phyloP scores from a whole-genome alignment of 2,113 vertebrate species.

The Brienomyrus brachyistius region DNA sequence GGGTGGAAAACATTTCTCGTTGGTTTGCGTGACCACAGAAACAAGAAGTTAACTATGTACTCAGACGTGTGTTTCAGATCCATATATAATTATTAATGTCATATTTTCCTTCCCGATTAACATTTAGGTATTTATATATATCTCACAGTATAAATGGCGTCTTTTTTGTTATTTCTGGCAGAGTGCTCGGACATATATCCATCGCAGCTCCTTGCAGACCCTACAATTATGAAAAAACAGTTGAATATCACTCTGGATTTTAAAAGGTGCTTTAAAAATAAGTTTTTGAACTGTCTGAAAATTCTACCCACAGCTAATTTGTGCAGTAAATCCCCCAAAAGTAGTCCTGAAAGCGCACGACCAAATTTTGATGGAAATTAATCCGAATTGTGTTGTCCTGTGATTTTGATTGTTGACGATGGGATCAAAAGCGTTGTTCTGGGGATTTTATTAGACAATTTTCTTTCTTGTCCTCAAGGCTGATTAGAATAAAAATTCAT shows the following conservation, averaged over 20 bases:
- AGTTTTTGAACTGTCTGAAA: background rate
- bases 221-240: slow-evolving; percentile 41
- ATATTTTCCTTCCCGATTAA: background rate
- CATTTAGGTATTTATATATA: background rate
- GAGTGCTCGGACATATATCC: slow-evolving; percentile 79
- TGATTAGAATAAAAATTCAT: slow-evolving; percentile 72
- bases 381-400: background rate
- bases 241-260: slow-evolving; percentile 82
- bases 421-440: background rate
- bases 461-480: slow-evolving; percentile 54
- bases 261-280: slow-evolving; percentile 64
- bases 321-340: background rate
- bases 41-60: slow-evolving; percentile 15
- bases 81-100: background rate
- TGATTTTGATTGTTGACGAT: background rate
- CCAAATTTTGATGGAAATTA: background rate
- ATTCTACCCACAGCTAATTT: background rate
- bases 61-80: background rate
- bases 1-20: slow-evolving; percentile 37
- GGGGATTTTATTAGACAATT: background rate
- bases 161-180: slow-evolving; percentile 40
- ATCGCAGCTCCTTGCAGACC: slow-evolving; percentile 31
- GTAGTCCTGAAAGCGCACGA: background rate
- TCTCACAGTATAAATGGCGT: background rate
- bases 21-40: slow-evolving; percentile 24